Evolutionary conservation across 1,140 invertebrate species (phyloP), one percentile per base, ranked within the genome.

Genomic region (Nephila pilipes): DNA sequence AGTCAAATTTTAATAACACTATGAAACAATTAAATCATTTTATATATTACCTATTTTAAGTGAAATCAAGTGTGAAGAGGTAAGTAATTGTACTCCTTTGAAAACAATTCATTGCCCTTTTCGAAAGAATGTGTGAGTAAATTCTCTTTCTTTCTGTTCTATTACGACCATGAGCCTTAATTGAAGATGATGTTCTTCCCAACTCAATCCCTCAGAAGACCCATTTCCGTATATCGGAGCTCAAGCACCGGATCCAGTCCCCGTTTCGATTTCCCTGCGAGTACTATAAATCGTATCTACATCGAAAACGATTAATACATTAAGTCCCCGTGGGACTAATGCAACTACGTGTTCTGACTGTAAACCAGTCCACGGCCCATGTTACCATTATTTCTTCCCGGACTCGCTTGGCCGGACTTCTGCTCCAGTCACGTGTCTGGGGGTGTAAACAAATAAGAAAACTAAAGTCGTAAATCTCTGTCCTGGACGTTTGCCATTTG

Each of bases 271-370:
- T 69, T 69, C 65, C 65, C 65, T 32, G 65, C 4, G 25, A 69
- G 65, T 16, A 16, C 25, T 29, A 69, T 69, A 69, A 69, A 69
- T 69, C 65, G n/a, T 25, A 29, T 12, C 65, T 69, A 69, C 65
- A 69, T 69, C 65, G 25, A 69, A 69, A 69, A 69, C 65, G 65
- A 69, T 69, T 69, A 69, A 69, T 69, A 29, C 65, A 69, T 69
- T 69, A 69, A 69, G 65, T 32, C 65, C 65, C 29, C 65, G 1
- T 12, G 65, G 65, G 65, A 69, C 65, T 12, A 69, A 0, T 29
- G n/a, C 29, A 4, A 29, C 18, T 29, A 69, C 65, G 65, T 69
- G 65, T 25, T 16, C 4, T n/a, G 65, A 29, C 1, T 69, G 8
- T 2, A 69, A 29, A 29, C 29, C 25, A 18, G 14, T 12, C 65